phyloP scores from a whole-genome alignment of 2,113 vertebrate species.

The Erpornis zantholeuca region DNA sequence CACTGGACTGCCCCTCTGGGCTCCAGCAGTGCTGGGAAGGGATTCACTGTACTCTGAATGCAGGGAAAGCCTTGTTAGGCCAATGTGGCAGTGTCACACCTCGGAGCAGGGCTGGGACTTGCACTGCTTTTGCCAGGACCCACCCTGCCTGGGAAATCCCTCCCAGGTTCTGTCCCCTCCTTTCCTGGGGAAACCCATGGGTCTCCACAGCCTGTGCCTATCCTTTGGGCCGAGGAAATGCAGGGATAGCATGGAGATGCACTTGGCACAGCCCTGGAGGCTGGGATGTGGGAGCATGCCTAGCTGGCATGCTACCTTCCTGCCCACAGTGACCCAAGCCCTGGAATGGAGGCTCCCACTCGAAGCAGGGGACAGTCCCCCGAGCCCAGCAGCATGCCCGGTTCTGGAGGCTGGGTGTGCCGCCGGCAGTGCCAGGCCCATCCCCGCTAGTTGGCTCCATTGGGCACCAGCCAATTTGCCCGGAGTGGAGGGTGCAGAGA shows the following conservation, averaged over 20 bases:
- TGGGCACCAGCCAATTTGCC: not conserved
- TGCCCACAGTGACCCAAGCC: rapidly evolving
- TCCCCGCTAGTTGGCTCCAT: not conserved
- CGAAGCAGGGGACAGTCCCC: too few species aligned
- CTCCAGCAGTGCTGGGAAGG: not conserved
- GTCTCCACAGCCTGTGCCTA: rapidly evolving
- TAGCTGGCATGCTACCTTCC: not conserved
- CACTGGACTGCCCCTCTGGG: not conserved
- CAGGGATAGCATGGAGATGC: rapidly evolving
- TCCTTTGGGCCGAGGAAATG: not conserved
- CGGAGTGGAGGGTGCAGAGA: not conserved
- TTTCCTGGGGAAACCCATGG: not conserved
- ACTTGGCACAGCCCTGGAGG: not conserved
- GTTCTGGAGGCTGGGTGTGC: not conserved
- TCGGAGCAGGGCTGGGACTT: not conserved
- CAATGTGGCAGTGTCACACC: rapidly evolving
- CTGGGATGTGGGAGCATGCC: not conserved
- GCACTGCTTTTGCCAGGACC: not conserved
- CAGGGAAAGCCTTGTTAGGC: not conserved
- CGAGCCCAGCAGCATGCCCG: not conserved
- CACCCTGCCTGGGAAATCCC: not conserved
- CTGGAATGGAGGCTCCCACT: not conserved
- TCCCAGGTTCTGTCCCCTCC: not conserved
- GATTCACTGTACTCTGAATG: rapidly evolving
- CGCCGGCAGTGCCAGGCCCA: rapidly evolving